phyloP scores from a whole-genome alignment of 2,888 invertebrate species.

The Empis stercorea region DNA sequence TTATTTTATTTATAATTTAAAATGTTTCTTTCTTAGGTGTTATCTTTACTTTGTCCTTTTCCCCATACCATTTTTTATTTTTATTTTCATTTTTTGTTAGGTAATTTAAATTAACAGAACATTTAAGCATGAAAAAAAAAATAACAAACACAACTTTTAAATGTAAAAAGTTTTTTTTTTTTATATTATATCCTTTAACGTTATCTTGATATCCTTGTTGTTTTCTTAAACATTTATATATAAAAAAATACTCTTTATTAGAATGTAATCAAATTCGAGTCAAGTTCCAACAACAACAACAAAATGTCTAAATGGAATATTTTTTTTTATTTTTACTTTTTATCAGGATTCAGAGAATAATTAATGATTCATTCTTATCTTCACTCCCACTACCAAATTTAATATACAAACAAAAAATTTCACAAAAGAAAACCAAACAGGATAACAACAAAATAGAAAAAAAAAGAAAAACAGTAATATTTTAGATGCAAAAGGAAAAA shows the following conservation, averaged over 20 bases:
- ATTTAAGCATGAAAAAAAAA: too few species aligned
- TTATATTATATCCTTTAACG: too few species aligned
- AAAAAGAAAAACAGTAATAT: not conserved
- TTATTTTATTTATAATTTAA: too few species aligned
- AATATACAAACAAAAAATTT: slow-evolving; percentile 6
- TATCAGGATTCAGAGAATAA: not conserved
- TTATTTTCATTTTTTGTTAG: too few species aligned
- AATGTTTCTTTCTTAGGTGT: too few species aligned
- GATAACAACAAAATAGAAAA: not conserved
- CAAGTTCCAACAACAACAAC: not conserved
- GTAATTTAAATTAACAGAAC: too few species aligned
- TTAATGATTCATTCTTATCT: slow-evolving; percentile 2
- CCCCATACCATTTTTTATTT: too few species aligned
- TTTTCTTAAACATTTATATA: too few species aligned
- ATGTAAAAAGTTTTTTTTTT: too few species aligned
- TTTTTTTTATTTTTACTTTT: not conserved
- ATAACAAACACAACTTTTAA: too few species aligned
- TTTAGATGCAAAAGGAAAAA: not conserved
- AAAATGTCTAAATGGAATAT: not conserved
- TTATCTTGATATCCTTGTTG: too few species aligned
- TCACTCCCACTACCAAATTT: not conserved
- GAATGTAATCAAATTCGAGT: slow-evolving; percentile 1
- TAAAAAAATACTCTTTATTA: not conserved
- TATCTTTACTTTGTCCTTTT: too few species aligned
- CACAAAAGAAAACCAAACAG: slow-evolving; percentile 1